Conservation (phyloP, 1,140 invertebrate species). For the Panagrolaimus sp. region DNA sequence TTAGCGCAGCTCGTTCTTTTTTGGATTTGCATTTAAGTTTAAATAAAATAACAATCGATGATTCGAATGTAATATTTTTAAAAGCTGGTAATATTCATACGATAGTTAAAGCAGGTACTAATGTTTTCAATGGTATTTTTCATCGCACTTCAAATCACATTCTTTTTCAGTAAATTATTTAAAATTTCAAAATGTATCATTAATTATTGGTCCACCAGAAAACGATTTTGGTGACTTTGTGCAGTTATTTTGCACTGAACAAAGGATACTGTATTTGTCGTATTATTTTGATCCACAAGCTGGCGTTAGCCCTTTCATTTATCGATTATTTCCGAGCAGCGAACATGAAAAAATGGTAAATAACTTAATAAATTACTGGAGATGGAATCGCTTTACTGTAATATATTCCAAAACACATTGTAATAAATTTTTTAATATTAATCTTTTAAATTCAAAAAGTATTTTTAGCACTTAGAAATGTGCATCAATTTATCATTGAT, state of each 20-base stretch:
- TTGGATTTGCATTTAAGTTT: constrained; percentile 5
- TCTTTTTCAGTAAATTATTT: background rate
- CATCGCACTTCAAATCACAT: no score
- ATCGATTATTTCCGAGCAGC: background rate
- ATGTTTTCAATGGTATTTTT: no score
- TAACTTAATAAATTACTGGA: background rate
- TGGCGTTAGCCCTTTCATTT: background rate
- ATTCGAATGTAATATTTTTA: background rate
- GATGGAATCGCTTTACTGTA: background rate
- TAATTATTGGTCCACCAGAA: constrained; percentile 9
- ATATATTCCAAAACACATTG: constrained; percentile 2
- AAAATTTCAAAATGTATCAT: background rate
- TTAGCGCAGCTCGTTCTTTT: background rate
- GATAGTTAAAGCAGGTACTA: background rate
- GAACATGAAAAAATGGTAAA: background rate
- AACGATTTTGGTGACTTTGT: constrained; percentile 1
- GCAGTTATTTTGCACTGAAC: background rate
- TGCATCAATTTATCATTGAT: background rate
- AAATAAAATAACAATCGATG: constrained; percentile 6
- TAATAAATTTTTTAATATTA: background rate
- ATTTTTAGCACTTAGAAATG: background rate
- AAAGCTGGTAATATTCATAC: background rate
- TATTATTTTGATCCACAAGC: background rate
- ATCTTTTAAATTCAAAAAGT: background rate
- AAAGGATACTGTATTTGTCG: background rate